phyloP scores from a whole-genome alignment of 2,888 invertebrate species.

The Apamea crenata region DNA sequence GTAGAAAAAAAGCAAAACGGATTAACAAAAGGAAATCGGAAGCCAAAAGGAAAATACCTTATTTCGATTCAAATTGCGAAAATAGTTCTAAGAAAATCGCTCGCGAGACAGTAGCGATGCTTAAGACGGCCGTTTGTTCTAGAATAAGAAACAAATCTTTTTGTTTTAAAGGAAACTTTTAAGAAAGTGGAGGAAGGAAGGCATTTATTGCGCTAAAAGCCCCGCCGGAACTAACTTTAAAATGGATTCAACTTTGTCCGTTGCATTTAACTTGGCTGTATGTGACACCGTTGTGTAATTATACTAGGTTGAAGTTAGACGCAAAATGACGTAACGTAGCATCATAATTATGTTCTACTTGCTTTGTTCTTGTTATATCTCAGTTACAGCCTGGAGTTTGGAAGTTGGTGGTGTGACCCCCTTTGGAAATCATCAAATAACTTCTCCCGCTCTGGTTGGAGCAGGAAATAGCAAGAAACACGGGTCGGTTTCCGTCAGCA shows the following conservation, averaged over 20 bases:
- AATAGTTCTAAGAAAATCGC: constrained; percentile 70
- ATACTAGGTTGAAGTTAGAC: background rate
- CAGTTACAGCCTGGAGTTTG: background rate
- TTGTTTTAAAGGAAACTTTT: constrained; percentile 89
- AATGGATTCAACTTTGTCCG: constrained; percentile 90
- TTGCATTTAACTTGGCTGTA: constrained; percentile 82
- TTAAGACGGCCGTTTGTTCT: constrained; percentile 83
- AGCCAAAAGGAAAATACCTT: constrained; percentile 67
- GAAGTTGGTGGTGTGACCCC: background rate
- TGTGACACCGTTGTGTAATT: constrained; percentile 77
- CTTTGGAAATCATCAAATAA: no score
- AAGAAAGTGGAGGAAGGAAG: constrained; percentile 89
- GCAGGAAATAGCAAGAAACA: no score
- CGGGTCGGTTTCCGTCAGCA: no score
- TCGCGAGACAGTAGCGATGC: constrained; percentile 65
- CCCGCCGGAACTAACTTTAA: constrained; percentile 88
- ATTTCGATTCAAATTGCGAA: constrained; percentile 71
- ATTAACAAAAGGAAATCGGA: constrained; percentile 66
- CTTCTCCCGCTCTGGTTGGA: no score
- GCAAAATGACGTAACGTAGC: background rate
- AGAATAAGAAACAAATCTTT: constrained; percentile 87
- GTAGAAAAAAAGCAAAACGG: constrained; percentile 40
- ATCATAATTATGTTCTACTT: background rate
- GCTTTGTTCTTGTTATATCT: no score
- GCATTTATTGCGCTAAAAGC: constrained; percentile 90